Evolutionary conservation across 2,113 vertebrate species (phyloP), one percentile per base, ranked within the genome.

Genomic region (Hemiprocne comata): DNA sequence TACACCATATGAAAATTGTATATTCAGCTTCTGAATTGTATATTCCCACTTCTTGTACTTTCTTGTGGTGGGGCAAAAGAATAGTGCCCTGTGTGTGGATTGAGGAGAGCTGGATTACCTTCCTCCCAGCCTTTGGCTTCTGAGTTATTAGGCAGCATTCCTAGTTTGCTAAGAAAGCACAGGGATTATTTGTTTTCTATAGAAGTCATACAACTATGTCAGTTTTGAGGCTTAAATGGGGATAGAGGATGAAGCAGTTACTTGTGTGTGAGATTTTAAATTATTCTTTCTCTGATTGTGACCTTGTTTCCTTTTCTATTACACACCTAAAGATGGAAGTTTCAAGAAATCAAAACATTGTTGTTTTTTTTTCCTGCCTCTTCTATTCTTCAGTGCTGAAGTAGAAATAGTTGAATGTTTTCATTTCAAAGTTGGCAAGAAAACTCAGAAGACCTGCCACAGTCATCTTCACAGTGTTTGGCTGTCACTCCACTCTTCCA

Each of bases 21-120:
- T 67, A 44, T 82, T 31, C 2, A 2, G 14, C 53, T 89, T 89
- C n/a, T n/a, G n/a, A n/a, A n/a, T n/a, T n/a, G n/a, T n/a, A n/a
- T n/a, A n/a, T 75, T 57, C 13, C 18, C 8, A 17, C 54, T 58
- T 82, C 19, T 55, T 55, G 24, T 19, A 15, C 7, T 73, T 70
- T 16, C 9, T 69, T n/a, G 17, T 9, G 17, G 34, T 5, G 10
- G 13, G 3, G 5, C 16, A 11, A 44, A 61, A 28, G 46, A 66
- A 62, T 0, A 0, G 12, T 29, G 19, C 16, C 8, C 2, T 26
- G 9, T 51, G 4, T 40, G 40, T 16, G 28, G 10, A 6, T 24
- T 24, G 58, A 67, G 26, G 21, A 13, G 21, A 87, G 15, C 1
- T 65, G 60, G 85, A 55, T 65, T n/a, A 36, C 28, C 26, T 86